A percentile compares a stretch with the other conserved stretches of the same genome.
phyloP scores from a whole-genome alignment of 2,888 invertebrate species.

The Lasioglossum pauxillum region DNA sequence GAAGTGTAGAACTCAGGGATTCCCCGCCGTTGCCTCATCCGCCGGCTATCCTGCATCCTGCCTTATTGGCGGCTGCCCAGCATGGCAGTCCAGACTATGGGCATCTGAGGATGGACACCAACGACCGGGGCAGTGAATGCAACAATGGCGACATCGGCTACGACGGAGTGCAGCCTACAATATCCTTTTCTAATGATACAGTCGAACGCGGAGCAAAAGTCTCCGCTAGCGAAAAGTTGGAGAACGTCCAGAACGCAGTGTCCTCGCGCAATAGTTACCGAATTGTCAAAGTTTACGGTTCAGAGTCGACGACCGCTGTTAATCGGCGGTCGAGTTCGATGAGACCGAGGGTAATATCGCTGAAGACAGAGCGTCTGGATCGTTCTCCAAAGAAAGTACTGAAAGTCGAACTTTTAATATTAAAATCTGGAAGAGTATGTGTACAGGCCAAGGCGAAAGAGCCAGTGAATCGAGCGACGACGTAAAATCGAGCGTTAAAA shows the following conservation, averaged over 20 bases:
- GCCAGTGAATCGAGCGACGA: conserved; percentile 19
- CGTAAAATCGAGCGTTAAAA: conserved; percentile 41
- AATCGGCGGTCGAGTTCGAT: conserved; percentile 9
- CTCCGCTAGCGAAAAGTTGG: conserved; percentile 38
- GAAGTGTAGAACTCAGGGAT: conserved; percentile 89
- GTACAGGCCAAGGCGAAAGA: background rate
- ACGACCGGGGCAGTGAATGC: conserved; percentile 95
- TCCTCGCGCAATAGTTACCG: background rate
- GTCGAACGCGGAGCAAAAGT: conserved; percentile 15
- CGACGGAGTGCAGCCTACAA: conserved; percentile 97
- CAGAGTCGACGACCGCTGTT: background rate
- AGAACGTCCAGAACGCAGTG: conserved; percentile 51
- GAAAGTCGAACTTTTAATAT: conserved; percentile 38
- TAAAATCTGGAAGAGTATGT: conserved; percentile 36
- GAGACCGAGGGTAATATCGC: conserved; percentile 22
- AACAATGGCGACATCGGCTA: conserved; percentile 96
- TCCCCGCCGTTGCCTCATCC: conserved; percentile 93
- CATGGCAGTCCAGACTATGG: conserved; percentile 93
- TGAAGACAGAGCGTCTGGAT: conserved; percentile 22
- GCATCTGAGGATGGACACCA: conserved; percentile 91
- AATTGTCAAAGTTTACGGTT: background rate
- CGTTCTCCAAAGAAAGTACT: conserved; percentile 56
- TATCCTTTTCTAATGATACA: conserved; percentile 93
- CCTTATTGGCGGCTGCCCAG: conserved; percentile 93
- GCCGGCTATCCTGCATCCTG: conserved; percentile 93